phyloP scores from a whole-genome alignment of 2,113 vertebrate genomes.

The Eolophus roseicapilla region DNA sequence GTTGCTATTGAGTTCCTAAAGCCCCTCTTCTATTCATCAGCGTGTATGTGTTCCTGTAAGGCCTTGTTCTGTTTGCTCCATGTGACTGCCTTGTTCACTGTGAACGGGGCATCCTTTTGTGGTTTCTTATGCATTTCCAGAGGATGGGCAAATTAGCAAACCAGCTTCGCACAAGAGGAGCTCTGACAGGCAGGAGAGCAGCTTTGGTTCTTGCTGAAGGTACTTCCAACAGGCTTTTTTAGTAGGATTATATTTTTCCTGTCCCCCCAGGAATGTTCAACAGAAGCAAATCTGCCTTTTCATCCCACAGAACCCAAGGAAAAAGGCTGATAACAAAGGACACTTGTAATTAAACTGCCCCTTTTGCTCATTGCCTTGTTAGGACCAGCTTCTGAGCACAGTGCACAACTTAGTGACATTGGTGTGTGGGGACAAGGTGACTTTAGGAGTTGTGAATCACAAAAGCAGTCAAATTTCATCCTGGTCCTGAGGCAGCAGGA shows the following conservation, averaged over 20 bases:
- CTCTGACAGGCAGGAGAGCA: slow-evolving; percentile 2
- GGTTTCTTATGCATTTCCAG: not conserved
- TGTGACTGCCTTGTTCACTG: not conserved
- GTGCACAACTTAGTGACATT: not conserved
- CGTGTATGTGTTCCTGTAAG: not conserved
- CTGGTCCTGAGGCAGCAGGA: not conserved
- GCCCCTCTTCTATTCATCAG: not conserved
- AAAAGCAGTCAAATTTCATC: not conserved
- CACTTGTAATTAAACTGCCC: not conserved
- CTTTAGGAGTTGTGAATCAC: not conserved
- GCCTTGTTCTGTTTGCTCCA: not conserved
- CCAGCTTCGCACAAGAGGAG: slow-evolving; percentile 9
- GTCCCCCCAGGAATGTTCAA: slow-evolving; percentile 45
- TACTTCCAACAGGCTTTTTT: slow-evolving; percentile 46
- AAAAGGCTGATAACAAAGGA: slow-evolving; percentile 14
- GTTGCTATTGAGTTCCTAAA: slow-evolving; percentile 6
- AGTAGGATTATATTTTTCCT: slow-evolving; percentile 33
- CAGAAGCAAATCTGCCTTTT: slow-evolving; percentile 60
- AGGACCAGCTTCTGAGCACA: not conserved
- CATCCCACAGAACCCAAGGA: not conserved
- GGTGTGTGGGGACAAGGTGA: not conserved
- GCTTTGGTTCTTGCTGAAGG: slow-evolving; percentile 40
- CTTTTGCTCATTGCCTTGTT: not conserved
- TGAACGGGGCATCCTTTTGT: slow-evolving; percentile 52
- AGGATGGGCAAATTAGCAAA: slow-evolving; percentile 6